Conservation (phyloP, 2,797 vertebrate species). For the Pseudochirops corinnae region DNA sequence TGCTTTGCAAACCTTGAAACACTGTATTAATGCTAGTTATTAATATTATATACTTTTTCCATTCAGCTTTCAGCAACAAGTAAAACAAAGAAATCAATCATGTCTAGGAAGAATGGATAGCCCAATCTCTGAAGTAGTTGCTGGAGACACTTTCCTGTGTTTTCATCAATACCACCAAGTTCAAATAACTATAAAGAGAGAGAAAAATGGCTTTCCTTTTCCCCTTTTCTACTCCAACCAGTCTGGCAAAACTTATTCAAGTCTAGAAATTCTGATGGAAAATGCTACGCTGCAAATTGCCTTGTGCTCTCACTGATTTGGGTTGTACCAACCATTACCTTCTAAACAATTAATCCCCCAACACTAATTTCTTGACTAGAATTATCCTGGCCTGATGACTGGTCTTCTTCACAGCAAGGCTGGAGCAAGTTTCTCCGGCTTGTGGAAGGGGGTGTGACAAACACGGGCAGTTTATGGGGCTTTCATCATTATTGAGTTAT, state of each 20-base stretch:
- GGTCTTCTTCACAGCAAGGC: constrained; percentile 78
- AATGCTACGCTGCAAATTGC: constrained; percentile 75
- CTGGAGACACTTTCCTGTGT: constrained; percentile 54
- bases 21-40: neutral
- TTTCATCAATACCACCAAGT: constrained; percentile 17
- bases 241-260: constrained; percentile 60
- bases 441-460: constrained; percentile 74
- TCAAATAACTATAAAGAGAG: neutral
- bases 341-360: constrained; percentile 83
- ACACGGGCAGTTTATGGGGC: constrained; percentile 71
- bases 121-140: constrained; percentile 51
- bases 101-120: neutral
- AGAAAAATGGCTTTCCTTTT: neutral
- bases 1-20: neutral
- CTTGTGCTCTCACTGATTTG: constrained; percentile 83
- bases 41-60: neutral
- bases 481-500: constrained; percentile 65
- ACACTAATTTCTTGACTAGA: constrained; percentile 79
- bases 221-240: neutral
- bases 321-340: constrained; percentile 68
- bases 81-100: neutral
- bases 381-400: constrained; percentile 78
- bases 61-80: neutral
- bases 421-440: constrained; percentile 74
- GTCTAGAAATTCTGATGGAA: constrained; percentile 72